Conservation (phyloP, 1,140 invertebrate species). For the Meloidogyne floridensis region DNA sequence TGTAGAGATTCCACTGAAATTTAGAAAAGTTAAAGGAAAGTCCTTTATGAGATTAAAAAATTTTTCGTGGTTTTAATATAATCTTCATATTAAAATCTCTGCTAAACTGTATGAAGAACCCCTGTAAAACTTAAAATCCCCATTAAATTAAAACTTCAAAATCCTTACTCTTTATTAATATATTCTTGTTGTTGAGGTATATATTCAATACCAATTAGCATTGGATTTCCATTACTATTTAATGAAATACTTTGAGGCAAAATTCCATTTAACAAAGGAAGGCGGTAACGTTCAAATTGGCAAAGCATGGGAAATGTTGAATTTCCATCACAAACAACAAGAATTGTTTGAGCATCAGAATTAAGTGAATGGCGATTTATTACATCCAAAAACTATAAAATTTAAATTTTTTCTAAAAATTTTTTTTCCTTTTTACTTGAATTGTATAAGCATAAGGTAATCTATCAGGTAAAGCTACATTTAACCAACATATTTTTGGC, state of each 20-base stretch:
- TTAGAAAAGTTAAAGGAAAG: too few species aligned
- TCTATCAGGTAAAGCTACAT: conserved; percentile 51
- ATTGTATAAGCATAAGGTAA: conserved; percentile 62
- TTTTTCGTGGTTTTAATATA: too few species aligned
- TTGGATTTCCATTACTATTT: conserved; percentile 55
- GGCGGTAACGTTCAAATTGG: conserved; percentile 47
- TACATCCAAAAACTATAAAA: conserved; percentile 49
- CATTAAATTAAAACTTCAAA: background rate
- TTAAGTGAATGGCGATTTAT: conserved; percentile 47
- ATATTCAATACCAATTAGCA: conserved; percentile 61
- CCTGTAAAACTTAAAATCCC: too few species aligned
- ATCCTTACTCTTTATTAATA: background rate
- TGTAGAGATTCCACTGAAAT: conserved; percentile 31
- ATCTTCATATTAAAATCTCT: too few species aligned
- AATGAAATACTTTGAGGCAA: conserved; percentile 60
- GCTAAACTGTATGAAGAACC: too few species aligned
- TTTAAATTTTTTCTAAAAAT: background rate
- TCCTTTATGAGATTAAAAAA: too few species aligned
- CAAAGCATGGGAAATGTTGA: conserved; percentile 45
- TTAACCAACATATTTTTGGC: conserved; percentile 59
- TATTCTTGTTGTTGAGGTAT: background rate
- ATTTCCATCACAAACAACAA: conserved; percentile 62
- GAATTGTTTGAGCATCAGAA: conserved; percentile 37
- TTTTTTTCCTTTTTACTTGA: conserved; percentile 32
- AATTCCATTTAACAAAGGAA: conserved; percentile 59